These are phyloP conservation scores for Sanderia malayensis DNA, from an alignment of 30 jellyfish, hydroid and myxozoan species.

Conservation along the genomic window DNA sequence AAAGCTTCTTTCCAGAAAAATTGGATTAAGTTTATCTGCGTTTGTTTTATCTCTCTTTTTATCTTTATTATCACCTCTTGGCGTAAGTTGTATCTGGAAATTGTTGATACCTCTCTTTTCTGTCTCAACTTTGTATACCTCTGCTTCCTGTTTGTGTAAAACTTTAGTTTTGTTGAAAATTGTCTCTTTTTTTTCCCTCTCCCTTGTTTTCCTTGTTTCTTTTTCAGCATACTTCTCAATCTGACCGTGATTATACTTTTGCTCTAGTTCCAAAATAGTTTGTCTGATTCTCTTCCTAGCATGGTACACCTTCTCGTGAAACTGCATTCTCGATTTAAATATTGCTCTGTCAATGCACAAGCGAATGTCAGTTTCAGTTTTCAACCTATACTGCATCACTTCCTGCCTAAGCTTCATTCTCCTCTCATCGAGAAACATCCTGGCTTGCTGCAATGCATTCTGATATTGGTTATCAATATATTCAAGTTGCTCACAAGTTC, in stretches of 20 bases:
- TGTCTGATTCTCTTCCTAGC: constrained; percentile 22
- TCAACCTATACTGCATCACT: constrained; percentile 39
- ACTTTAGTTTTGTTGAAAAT: too few species aligned
- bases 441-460: constrained; percentile 16
- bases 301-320: constrained; percentile 27
- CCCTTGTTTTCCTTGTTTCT: neutral
- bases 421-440: constrained; percentile 32
- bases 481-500: neutral
- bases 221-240: neutral
- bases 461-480: neutral
- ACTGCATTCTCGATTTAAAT: constrained; percentile 35
- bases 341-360: constrained; percentile 19
- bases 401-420: constrained; percentile 40
- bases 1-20: constrained; percentile 26
- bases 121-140: too few species aligned
- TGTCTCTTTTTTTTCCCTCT: neutral
- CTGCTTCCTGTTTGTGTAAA: too few species aligned
- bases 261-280: constrained; percentile 4
- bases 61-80: too few species aligned
- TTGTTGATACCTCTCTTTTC: too few species aligned
- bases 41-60: too few species aligned
- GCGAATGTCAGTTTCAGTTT: constrained; percentile 37
- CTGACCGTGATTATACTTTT: neutral
- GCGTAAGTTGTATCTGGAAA: too few species aligned
- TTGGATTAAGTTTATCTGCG: constrained; percentile 8